Evolutionary conservation across 2,797 vertebrate species (phyloP), one percentile per base, ranked within the genome.

Genomic region (Pipistrellus kuhlii): DNA sequence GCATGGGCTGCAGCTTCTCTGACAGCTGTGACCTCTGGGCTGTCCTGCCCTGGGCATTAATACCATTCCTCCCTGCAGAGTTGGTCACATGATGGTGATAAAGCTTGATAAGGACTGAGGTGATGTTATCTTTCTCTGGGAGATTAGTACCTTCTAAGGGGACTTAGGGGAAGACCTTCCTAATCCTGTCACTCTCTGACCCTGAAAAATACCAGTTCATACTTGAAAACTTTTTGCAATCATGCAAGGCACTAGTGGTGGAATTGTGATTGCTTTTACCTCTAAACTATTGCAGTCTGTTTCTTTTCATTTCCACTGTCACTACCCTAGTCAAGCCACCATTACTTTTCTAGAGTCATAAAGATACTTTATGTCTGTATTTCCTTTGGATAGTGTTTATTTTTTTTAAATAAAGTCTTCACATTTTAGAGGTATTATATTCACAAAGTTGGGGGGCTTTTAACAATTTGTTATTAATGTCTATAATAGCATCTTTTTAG

Each of bases 401-500:
- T 83, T 83, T 87, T 62, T 62, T 64, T 17, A 8, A 41, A 76
- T 72, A 81, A 85, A 51, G 5, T 3, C 59, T 93, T 88, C 38
- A 62, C 44, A 88, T 68, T 62, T 87, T 66, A 66, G 21, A 75
- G 12, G 77, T 51, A 41, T 23, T 69, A 41, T 73, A 38, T 55
- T 69, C 35, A 55, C 12, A 84, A 69, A 38, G 3, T 72, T n/a
- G n/a, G 41, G 41, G 44, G 38, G 3, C 6, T 57, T 90, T 86
- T 88, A 30, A 72, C 23, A 27, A 44, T 41, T 44, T 53, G n/a
- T 75, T 92, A 7, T 72, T 78, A 66, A 30, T 32, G 66, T 66
- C 32, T 95, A 92, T 38, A 6, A 51, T 3, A 81, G n/a, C 11
- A 82, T n/a, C 30, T 88, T 68, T 80, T 94, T 30, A 78, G 27